Conservation (phyloP, 2,888 invertebrate species). For the Pseudococcus viburni region DNA sequence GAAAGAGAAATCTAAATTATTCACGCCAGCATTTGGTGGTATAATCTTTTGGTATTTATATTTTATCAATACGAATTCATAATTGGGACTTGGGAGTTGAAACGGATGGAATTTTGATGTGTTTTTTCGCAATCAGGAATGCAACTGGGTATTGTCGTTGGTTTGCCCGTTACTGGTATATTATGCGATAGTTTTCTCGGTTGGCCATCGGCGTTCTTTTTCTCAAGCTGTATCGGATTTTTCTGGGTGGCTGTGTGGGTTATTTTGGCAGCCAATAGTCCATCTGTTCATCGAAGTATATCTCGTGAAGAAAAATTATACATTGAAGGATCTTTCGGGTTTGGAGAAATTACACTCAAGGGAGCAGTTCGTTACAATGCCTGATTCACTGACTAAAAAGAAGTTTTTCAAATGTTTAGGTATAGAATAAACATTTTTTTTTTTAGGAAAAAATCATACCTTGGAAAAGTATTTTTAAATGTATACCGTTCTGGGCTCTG, state of each 20-base stretch:
- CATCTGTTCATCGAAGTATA: constrained; percentile 62
- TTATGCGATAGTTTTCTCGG: constrained; percentile 56
- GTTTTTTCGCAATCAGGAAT: constrained; percentile 20
- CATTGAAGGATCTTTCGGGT: constrained; percentile 63
- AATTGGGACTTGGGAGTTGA: neutral
- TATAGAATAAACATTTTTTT: neutral
- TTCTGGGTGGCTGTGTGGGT: constrained; percentile 59
- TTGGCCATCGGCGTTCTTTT: constrained; percentile 61
- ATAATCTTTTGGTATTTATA: constrained; percentile 42
- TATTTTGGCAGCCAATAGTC: constrained; percentile 58
- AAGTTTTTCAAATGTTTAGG: neutral
- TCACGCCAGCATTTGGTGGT: constrained; percentile 63
- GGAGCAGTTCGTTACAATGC: constrained; percentile 45
- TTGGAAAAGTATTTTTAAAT: constrained; percentile 61
- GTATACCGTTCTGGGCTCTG: constrained; percentile 57
- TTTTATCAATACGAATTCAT: constrained; percentile 1
- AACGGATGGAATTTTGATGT: neutral
- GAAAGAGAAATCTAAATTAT: constrained; percentile 58
- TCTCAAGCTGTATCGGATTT: constrained; percentile 54
- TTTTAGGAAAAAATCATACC: constrained; percentile 61
- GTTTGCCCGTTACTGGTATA: constrained; percentile 54
- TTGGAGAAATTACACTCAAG: constrained; percentile 58
- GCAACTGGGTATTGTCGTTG: constrained; percentile 61
- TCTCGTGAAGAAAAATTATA: constrained; percentile 61
- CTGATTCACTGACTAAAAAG: neutral